Evolutionary conservation across 2,113 vertebrate species (phyloP).

Genomic region (Nothobranchius furzeri): DNA sequence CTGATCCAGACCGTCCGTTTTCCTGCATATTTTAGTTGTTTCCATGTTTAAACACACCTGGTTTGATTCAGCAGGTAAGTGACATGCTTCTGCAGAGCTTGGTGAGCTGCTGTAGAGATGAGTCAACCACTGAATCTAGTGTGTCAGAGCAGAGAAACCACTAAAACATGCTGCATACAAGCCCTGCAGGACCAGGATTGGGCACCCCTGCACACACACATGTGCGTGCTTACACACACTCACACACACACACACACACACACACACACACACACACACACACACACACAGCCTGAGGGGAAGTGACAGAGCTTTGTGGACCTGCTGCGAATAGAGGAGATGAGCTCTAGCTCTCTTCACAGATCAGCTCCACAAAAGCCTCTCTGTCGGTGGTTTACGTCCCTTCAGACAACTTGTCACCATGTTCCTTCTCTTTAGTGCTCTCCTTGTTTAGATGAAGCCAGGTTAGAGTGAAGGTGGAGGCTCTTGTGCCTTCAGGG

Average conservation of each 20-base stretch:
- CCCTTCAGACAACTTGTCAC: conserved; percentile 58
- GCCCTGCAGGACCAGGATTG: too few species aligned
- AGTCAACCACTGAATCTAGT: too few species aligned
- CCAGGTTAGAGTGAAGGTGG: conserved; percentile 40
- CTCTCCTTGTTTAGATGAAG: conserved; percentile 56
- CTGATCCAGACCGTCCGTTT: too few species aligned
- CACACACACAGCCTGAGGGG: conserved; percentile 53
- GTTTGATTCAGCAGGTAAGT: too few species aligned
- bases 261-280: conserved; percentile 27
- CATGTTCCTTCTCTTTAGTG: conserved; percentile 46
- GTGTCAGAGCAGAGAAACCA: too few species aligned
- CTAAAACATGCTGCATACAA: too few species aligned
- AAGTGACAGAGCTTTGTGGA: conserved; percentile 54
- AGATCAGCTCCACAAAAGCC: conserved; percentile 50
- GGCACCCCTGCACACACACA: not conserved
- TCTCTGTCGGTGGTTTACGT: conserved; percentile 58
- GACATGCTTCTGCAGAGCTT: too few species aligned
- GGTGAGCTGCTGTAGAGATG: too few species aligned
- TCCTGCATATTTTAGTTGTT: too few species aligned
- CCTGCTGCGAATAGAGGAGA: conserved; percentile 50
- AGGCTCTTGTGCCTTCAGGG: conserved; percentile 52
- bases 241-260: conserved; percentile 29
- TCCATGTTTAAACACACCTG: too few species aligned
- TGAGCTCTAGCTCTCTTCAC: conserved; percentile 34
- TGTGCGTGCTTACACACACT: too few species aligned